Conservation (phyloP, 2,888 invertebrate genomes). For the Hypselothyrea guttata region DNA sequence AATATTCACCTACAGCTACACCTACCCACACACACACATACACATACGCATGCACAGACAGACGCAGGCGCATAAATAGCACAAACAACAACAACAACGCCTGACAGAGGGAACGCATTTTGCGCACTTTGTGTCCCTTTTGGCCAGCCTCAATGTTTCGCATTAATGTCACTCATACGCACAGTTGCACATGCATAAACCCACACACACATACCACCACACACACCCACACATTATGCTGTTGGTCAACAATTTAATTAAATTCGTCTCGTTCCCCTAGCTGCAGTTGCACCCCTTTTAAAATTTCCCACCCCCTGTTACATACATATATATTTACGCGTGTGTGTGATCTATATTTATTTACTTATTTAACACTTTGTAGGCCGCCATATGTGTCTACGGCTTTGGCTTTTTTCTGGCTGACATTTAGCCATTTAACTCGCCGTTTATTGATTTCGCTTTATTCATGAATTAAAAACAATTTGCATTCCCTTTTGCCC, state of each 20-base stretch:
- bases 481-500: constrained; percentile 14
- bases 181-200: constrained; percentile 70
- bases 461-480: constrained; percentile 50
- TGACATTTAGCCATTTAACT: constrained; percentile 49
- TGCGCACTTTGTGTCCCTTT: constrained; percentile 26
- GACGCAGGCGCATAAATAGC: constrained; percentile 76
- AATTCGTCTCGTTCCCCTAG: constrained; percentile 51
- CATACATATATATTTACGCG: background rate
- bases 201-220: constrained; percentile 14
- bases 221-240: constrained; percentile 26
- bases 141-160: constrained; percentile 57
- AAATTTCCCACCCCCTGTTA: too few relatives aligned
- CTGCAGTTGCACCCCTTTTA: too few relatives aligned
- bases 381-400: constrained; percentile 56
- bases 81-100: constrained; percentile 48
- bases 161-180: constrained; percentile 78
- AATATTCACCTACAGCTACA: constrained; percentile 26
- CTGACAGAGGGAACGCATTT: constrained; percentile 49
- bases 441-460: constrained; percentile 58
- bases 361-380: constrained; percentile 64
- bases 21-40: constrained; percentile 22
- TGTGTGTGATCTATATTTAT: constrained; percentile 68
- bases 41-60: constrained; percentile 28
- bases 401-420: constrained; percentile 63
- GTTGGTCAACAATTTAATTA: constrained; percentile 75